Conservation (phyloP, 2,113 vertebrate genomes). For the Otocyon megalotis region DNA sequence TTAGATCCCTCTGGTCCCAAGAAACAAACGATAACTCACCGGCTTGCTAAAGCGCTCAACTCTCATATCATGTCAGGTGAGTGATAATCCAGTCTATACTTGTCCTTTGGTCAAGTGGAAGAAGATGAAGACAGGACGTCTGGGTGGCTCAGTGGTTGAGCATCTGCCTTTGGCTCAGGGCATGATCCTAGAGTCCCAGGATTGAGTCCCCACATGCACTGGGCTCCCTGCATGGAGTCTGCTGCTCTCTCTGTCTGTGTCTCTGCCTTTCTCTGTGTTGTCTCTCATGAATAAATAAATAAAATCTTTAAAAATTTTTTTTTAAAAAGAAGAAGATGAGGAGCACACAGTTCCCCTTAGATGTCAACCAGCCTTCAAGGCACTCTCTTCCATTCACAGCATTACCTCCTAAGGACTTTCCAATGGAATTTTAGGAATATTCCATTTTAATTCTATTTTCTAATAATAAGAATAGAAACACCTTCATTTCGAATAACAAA, state of each 20-base stretch:
- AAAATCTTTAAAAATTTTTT: too few species aligned
- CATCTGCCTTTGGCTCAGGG: too few species aligned
- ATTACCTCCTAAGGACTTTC: not conserved
- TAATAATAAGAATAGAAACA: conserved; percentile 17
- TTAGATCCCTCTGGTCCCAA: not conserved
- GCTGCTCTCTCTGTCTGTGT: too few species aligned
- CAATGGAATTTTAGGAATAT: not conserved
- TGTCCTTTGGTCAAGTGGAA: not conserved
- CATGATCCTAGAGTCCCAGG: too few species aligned
- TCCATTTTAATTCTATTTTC: not conserved
- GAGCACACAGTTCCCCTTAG: too few species aligned
- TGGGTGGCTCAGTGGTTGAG: too few species aligned
- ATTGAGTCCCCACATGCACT: too few species aligned
- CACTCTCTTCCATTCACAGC: not conserved
- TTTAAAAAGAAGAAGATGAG: not conserved
- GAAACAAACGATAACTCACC: not conserved
- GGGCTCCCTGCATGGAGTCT: too few species aligned
- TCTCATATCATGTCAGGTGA: not conserved
- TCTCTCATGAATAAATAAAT: too few species aligned
- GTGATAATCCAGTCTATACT: not conserved
- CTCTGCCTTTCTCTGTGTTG: too few species aligned
- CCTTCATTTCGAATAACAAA: conserved; percentile 17
- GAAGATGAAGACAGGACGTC: not conserved
- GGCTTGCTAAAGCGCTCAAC: not conserved
- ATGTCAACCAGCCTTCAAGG: not conserved